Base-by-base conservation (phyloP, 2,113 vertebrate genomes). In the Junco hyemalis region DNA sequence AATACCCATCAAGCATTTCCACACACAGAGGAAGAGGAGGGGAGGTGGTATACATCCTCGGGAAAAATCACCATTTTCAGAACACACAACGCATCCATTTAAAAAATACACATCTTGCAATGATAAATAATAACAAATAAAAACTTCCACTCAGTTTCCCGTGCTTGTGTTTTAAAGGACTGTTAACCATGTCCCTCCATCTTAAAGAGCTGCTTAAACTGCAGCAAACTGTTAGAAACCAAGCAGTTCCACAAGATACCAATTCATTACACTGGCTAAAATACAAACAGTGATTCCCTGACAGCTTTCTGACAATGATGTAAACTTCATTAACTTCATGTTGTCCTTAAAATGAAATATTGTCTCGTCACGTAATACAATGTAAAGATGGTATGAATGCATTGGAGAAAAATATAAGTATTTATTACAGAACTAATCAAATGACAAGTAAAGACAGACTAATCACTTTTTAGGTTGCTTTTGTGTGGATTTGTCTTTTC, bases 291-390 rank as follows among this genome's bases (percentile, higher is more conserved):
- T 66, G 91, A 91, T 88, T 74, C 79, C 74, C 81, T 47, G 51
- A 65, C 0, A 2, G 78, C 54, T 91, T 80, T 61, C 66, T 85
- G 50, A 79, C 71, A 93, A 59, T 78, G 73, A 92, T 38, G 48
- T 65, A 87, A 93, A 87, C 70, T 91, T 96, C 76, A 88, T 94
- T 94, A 94, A 77, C 63, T 77, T 59, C 59, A 70, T 85, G 66
- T 90, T 95, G 94, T 93, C 74, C 90, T 90, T 83, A 82, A 95
- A 85, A 93, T 70, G 77, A 93, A 95, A 88, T 92, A 94, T 64
- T 77, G 56, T 88, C 85, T 80, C 17, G 4, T 10, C 21, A 12
- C 42, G 73, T 91, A 77, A 82, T 54, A 66, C 71, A 66, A 92
- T 51, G 64, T 77, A 91, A 82, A 93, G 90, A 93, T 66, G n/a